Conservation (phyloP, 2,113 vertebrate species). For the Vombatus ursinus region DNA sequence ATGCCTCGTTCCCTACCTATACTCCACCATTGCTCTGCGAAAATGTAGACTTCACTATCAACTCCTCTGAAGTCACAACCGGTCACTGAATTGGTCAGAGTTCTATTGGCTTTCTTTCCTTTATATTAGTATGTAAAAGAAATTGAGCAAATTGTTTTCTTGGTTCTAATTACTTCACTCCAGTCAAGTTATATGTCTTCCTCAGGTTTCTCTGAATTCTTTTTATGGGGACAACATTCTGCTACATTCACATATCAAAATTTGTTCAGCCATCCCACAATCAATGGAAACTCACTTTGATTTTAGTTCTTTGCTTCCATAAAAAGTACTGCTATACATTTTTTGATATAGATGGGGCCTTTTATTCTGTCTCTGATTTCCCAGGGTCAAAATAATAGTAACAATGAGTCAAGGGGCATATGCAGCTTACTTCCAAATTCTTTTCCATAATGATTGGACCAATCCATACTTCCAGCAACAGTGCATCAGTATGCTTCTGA, state of each 20-base stretch:
- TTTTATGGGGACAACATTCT: background rate
- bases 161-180: background rate
- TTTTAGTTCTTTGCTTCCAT: background rate
- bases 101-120: background rate
- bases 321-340: background rate
- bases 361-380: background rate
- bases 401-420: background rate
- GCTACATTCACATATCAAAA: background rate
- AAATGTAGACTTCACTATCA: too few relatives aligned
- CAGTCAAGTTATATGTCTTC: too few relatives aligned
- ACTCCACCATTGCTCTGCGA: too few relatives aligned
- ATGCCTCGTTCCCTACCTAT: too few relatives aligned
- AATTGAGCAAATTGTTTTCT: background rate
- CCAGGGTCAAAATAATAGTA: background rate
- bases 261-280: background rate
- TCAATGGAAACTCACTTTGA: background rate
- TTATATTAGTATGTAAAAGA: background rate
- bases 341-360: background rate
- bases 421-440: background rate
- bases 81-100: too few relatives aligned
- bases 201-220: background rate
- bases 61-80: too few relatives aligned
- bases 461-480: background rate
- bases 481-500: background rate
- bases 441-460: background rate